Conservation (phyloP, 2,888 invertebrate species). For the Sinopyrophorus schimmeli region DNA sequence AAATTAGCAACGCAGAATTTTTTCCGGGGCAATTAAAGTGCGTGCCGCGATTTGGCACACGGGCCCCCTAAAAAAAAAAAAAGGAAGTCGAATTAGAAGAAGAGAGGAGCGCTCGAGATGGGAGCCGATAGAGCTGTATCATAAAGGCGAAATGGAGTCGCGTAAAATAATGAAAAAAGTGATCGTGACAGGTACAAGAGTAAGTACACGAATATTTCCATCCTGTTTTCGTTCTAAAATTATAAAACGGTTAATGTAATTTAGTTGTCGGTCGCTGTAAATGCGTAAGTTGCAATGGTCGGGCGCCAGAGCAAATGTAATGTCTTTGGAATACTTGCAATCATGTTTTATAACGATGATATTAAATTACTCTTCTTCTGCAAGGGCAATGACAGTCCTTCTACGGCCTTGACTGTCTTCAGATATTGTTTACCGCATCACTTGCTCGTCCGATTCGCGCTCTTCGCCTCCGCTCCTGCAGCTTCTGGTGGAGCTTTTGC, state of each 20-base stretch:
- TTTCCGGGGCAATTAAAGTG: too few species aligned
- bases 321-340: conserved; percentile 38
- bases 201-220: conserved; percentile 12
- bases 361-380: conserved; percentile 43
- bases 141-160: too few species aligned
- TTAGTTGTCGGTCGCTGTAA: conserved; percentile 3
- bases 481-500: too few species aligned
- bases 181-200: conserved; percentile 12
- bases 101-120: too few species aligned
- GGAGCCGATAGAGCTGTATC: too few species aligned
- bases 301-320: conserved; percentile 38
- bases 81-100: too few species aligned
- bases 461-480: conserved; percentile 29
- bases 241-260: conserved; percentile 14
- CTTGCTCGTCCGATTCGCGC: conserved; percentile 46
- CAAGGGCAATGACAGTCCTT: conserved; percentile 48
- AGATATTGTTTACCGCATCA: conserved; percentile 47
- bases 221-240: conserved; percentile 8
- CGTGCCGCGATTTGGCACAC: too few species aligned
- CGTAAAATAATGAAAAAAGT: conserved; percentile 8
- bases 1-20: too few species aligned
- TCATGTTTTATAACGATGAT: conserved; percentile 43
- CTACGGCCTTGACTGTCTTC: conserved; percentile 47
- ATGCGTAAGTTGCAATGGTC: conserved; percentile 28
- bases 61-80: too few species aligned